These are phyloP conservation scores for Centrocercus urophasianus DNA, from an alignment of 2,113 vertebrate species.

Conservation along the genomic window DNA sequence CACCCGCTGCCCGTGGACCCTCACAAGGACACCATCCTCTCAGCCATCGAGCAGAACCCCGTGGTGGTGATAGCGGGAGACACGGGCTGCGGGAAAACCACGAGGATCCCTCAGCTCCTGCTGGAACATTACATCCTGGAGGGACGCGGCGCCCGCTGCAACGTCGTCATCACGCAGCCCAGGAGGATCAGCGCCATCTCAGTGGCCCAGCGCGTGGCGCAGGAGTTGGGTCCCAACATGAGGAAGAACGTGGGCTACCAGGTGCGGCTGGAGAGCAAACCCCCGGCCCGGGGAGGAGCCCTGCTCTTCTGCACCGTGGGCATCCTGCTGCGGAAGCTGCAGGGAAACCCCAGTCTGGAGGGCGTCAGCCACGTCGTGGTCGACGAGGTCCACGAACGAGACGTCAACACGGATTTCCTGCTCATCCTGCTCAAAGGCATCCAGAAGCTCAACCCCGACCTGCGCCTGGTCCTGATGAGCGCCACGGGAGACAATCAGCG, in stretches of 20 bases:
- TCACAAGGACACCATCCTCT: constrained; percentile 86
- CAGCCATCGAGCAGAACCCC: constrained; percentile 83
- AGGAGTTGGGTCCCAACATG: constrained; percentile 91
- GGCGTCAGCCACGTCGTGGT: constrained; percentile 95
- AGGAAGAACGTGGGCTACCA: constrained; percentile 90
- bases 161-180: constrained; percentile 93
- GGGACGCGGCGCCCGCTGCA: constrained; percentile 87
- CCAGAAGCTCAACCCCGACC: constrained; percentile 83
- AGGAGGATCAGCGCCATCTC: constrained; percentile 96
- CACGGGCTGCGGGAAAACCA: constrained; percentile 97
- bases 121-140: constrained; percentile 86
- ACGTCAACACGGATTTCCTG: constrained; percentile 96
- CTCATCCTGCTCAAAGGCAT: constrained; percentile 89
- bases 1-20: constrained; percentile 86
- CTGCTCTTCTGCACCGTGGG: constrained; percentile 97
- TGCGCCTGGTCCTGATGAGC: constrained; percentile 93
- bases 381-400: constrained; percentile 96
- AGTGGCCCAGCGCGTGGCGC: constrained; percentile 90
- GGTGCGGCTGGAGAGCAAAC: constrained; percentile 92
- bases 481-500: constrained; percentile 92
- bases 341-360: constrained; percentile 87
- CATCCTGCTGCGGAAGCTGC: constrained; percentile 91
- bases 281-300: constrained; percentile 86
- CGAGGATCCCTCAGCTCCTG: constrained; percentile 91
- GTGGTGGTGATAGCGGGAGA: constrained; percentile 93